Percentiles rank a stretch among this genome's conserved stretches.
Conservation (phyloP, 2,888 invertebrate species). For the Harpagoxenus sublaevis region DNA sequence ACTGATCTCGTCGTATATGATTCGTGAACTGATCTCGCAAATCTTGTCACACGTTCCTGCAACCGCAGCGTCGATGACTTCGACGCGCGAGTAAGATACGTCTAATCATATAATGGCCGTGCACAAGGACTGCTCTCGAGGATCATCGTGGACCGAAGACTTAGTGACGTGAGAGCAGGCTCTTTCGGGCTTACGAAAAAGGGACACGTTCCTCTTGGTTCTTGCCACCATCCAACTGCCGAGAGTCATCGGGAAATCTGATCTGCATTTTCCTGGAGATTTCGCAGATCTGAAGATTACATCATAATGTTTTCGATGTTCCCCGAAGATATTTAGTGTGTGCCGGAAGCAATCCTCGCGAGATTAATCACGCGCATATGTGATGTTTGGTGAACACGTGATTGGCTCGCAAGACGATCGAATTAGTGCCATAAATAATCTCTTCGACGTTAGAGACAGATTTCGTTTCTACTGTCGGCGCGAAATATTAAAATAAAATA, state of each 20-base stretch:
- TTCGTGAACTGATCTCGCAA: conserved; percentile 29
- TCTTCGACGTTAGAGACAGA: conserved; percentile 56
- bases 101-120: background rate
- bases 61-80: background rate
- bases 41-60: conserved; percentile 18
- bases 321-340: conserved; percentile 63
- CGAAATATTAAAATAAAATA: conserved; percentile 42
- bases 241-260: background rate
- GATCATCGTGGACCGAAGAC: background rate
- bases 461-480: conserved; percentile 50
- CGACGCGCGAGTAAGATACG: conserved; percentile 20
- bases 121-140: background rate
- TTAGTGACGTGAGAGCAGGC: background rate
- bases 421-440: conserved; percentile 73
- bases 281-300: background rate
- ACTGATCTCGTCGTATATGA: background rate
- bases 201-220: background rate
- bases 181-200: background rate
- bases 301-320: conserved; percentile 25
- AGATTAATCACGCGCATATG: conserved; percentile 58
- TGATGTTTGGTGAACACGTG: conserved; percentile 69
- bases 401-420: conserved; percentile 61
- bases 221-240: background rate
- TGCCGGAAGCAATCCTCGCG: conserved; percentile 45
- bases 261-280: conserved; percentile 11